Conservation (phyloP, 2,113 vertebrate species). For the Merops nubicus region DNA sequence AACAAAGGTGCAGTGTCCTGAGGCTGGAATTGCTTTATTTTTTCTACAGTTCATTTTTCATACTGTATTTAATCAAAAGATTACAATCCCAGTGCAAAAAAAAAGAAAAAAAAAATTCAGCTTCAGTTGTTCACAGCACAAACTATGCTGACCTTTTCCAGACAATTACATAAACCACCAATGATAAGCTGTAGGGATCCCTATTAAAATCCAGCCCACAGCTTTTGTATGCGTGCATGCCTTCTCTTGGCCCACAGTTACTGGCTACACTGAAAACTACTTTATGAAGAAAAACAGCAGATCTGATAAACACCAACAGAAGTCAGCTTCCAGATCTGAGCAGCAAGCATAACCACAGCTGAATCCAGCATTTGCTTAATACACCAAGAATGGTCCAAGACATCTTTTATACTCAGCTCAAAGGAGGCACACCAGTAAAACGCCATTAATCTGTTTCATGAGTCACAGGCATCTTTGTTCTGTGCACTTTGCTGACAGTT, state of each 20-base stretch:
- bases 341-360: background rate
- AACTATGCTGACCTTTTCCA: conserved; percentile 65
- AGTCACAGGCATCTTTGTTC: conserved; percentile 57
- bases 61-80: background rate
- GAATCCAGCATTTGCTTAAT: conserved; percentile 14
- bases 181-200: conserved; percentile 63
- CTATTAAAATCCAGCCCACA: conserved; percentile 56
- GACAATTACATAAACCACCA: conserved; percentile 55
- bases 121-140: conserved; percentile 36
- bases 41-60: background rate
- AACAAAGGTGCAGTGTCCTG: background rate
- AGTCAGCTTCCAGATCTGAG: conserved; percentile 1
- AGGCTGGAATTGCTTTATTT: background rate
- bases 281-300: conserved; percentile 44
- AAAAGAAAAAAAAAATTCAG: background rate
- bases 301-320: conserved; percentile 33
- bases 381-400: background rate
- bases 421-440: conserved; percentile 12
- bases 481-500: background rate
- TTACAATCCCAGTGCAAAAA: background rate
- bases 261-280: background rate
- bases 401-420: conserved; percentile 9
- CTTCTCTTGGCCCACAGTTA: background rate
- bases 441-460: conserved; percentile 30
- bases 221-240: conserved; percentile 39